Percentiles rank a stretch among this genome's conserved stretches.
Evolutionary conservation across 2,113 vertebrate species (phyloP).

Genomic region (Smithornis capensis): DNA sequence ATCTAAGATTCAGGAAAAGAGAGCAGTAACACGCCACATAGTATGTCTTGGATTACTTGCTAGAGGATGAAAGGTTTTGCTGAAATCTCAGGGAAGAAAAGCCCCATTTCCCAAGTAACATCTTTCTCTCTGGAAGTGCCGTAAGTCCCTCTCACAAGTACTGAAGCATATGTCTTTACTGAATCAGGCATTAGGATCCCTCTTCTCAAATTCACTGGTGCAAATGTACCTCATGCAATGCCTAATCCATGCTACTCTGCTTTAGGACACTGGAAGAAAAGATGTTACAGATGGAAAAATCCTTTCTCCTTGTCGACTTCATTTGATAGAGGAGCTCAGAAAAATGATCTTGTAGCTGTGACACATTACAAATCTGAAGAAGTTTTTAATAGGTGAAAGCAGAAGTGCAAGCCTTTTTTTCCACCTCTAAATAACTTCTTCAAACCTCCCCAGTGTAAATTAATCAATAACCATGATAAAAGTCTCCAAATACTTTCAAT

Average conservation of each 20-base stretch:
- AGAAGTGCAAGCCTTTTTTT: background rate
- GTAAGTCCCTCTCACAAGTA: background rate
- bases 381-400: background rate
- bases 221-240: background rate
- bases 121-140: background rate
- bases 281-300: background rate
- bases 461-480: background rate
- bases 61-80: background rate
- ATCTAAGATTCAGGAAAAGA: background rate
- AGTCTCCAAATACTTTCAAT: background rate
- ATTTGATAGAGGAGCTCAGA: background rate
- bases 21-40: background rate
- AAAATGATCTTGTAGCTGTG: background rate
- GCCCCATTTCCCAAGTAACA: background rate
- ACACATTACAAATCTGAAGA: background rate
- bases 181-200: background rate
- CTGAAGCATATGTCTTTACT: background rate
- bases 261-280: background rate
- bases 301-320: background rate
- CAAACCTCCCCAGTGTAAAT: background rate
- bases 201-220: background rate
- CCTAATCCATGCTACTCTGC: background rate
- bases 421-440: background rate
- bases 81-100: background rate
- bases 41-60: background rate